These are phyloP conservation scores for Sapajus apella DNA, from an alignment of 2,113 vertebrate genomes.

Conservation along the genomic window DNA sequence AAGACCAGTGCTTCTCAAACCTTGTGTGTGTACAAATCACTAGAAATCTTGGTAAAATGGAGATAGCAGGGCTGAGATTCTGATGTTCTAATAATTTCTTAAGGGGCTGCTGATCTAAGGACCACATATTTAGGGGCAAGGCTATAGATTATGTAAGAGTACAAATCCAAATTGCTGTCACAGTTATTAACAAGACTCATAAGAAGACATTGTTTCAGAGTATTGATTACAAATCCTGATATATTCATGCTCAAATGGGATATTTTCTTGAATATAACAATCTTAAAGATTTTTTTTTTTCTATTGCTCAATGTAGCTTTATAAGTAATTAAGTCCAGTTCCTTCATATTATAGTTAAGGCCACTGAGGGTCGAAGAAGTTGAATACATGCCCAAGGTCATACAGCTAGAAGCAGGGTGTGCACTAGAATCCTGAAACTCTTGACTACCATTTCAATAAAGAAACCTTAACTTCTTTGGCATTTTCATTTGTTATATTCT, in stretches of 20 bases:
- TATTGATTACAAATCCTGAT: not conserved
- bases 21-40: not conserved
- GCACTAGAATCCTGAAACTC: not conserved
- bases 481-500: constrained; percentile 50
- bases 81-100: not conserved
- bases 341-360: not conserved
- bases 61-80: not conserved
- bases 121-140: not conserved
- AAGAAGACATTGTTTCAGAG: not conserved
- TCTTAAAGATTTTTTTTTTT: not conserved
- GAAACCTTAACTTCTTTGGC: not conserved
- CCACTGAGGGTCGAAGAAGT: not conserved
- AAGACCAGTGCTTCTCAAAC: not conserved
- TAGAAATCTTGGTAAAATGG: not conserved
- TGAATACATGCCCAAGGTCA: not conserved
- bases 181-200: constrained; percentile 4
- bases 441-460: not conserved
- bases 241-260: not conserved
- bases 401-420: not conserved
- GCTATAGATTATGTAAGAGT: not conserved
- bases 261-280: not conserved
- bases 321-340: not conserved
- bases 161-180: not conserved
- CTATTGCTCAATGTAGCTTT: not conserved
- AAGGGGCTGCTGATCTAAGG: not conserved